Conservation (phyloP, 2,888 invertebrate genomes). For the Amaurobius ferox region DNA sequence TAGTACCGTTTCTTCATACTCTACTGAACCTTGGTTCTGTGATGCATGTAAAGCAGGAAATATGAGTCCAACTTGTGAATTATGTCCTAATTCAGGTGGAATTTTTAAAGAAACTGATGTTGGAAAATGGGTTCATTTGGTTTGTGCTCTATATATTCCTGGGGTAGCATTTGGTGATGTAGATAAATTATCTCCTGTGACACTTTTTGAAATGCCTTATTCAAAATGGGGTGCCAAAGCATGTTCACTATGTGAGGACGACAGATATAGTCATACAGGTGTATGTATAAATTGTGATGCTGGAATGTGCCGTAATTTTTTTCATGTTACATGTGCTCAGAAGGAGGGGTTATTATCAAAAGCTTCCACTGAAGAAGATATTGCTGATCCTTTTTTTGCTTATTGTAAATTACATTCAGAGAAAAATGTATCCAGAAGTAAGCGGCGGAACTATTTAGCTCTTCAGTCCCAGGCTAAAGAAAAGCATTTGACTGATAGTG, state of each 20-base stretch:
- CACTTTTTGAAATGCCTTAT: slow-evolving; percentile 98
- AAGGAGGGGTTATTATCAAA: slow-evolving; percentile 94
- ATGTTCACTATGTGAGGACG: slow-evolving; percentile 93
- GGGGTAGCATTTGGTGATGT: slow-evolving; percentile 97
- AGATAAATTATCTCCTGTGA: slow-evolving; percentile 91
- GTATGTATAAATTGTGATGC: slow-evolving; percentile 98
- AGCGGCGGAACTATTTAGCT: slow-evolving; percentile 87
- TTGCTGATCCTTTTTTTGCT: slow-evolving; percentile 96
- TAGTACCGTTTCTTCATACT: slow-evolving; percentile 94
- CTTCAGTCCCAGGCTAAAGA: slow-evolving; percentile 85
- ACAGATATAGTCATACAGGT: slow-evolving; percentile 91
- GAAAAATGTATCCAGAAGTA: slow-evolving; percentile 85
- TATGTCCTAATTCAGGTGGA: slow-evolving; percentile 93
- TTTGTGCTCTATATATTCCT: slow-evolving; percentile 97
- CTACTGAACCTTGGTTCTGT: slow-evolving; percentile 99
- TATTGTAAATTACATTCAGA: slow-evolving; percentile 97
- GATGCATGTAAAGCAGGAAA: slow-evolving; percentile 97
- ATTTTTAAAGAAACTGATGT: slow-evolving; percentile 96
- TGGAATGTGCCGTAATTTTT: slow-evolving; percentile 97
- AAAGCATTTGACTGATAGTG: slow-evolving; percentile 52
- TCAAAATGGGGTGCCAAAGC: slow-evolving; percentile 95
- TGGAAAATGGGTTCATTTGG: slow-evolving; percentile 98
- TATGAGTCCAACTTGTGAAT: slow-evolving; percentile 91
- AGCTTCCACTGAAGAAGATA: slow-evolving; percentile 82
- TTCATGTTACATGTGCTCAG: slow-evolving; percentile 98